Conservation (phyloP, 1,140 invertebrate species). For the Eciton burchellii region DNA sequence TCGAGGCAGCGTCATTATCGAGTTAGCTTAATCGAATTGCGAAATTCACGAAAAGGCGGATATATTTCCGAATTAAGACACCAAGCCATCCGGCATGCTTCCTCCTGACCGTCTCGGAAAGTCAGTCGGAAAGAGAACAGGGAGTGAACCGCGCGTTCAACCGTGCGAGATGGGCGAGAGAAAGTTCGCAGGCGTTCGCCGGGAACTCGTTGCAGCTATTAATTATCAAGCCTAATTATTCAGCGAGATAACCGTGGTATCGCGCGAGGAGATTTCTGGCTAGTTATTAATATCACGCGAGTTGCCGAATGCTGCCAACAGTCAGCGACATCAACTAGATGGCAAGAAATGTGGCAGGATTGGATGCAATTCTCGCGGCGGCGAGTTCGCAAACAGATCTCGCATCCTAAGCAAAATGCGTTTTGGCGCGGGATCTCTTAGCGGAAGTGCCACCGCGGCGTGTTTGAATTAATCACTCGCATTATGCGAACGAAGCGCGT, state of each 20-base stretch:
- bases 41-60: constrained; percentile 5
- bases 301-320: background rate
- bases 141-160: constrained; percentile 1
- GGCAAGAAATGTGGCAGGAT: background rate
- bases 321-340: background rate
- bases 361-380: constrained; percentile 12
- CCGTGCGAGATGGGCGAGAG: background rate
- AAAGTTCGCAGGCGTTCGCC: constrained; percentile 6
- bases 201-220: constrained; percentile 4
- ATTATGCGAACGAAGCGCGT: background rate
- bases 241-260: background rate
- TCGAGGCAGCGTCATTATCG: constrained; percentile 3
- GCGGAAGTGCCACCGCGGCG: background rate
- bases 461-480: constrained; percentile 65
- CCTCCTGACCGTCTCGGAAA: background rate
- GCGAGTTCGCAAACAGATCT: constrained; percentile 7
- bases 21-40: constrained; percentile 20
- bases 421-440: constrained; percentile 4
- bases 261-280: background rate
- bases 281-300: constrained; percentile 28
- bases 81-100: background rate
- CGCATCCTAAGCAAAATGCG: background rate
- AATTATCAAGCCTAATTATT: constrained; percentile 29
- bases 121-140: background rate
- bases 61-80: constrained; percentile 13